phyloP scores from a whole-genome alignment of 92 coral and sea anemone species.

The Paragorgia papillata region DNA sequence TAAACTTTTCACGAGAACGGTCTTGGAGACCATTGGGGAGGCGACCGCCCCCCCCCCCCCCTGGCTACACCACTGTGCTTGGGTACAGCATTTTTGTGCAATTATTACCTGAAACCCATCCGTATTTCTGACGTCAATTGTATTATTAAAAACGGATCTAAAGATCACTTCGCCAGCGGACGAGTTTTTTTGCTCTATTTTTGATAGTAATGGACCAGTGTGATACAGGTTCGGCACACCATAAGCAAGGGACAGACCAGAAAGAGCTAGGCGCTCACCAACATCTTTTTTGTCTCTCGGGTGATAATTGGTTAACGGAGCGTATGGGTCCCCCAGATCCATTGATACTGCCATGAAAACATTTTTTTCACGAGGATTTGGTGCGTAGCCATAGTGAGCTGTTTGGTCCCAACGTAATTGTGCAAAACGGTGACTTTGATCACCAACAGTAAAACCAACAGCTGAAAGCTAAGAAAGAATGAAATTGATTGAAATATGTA shows the following conservation, averaged over 20 bases:
- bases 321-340: conserved; percentile 88
- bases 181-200: conserved; percentile 31
- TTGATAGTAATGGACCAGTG: conserved; percentile 79
- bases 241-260: conserved; percentile 91
- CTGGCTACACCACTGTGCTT: too few relatives aligned
- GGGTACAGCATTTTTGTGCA: too few relatives aligned
- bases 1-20: too few relatives aligned
- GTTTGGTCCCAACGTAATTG: conserved; percentile 99
- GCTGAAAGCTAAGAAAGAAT: conserved; percentile 4
- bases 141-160: conserved; percentile 47
- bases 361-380: conserved; percentile 69
- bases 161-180: conserved; percentile 4
- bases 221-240: conserved; percentile 68
- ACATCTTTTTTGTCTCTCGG: conserved; percentile 95
- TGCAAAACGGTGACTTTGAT: conserved; percentile 66
- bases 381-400: conserved; percentile 90
- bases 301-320: conserved; percentile 87
- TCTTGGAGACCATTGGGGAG: too few relatives aligned
- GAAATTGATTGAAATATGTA: not conserved
- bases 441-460: not conserved
- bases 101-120: conserved; percentile 96
- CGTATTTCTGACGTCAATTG: conserved; percentile 63
- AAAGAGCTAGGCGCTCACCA: conserved; percentile 81
- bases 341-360: conserved; percentile 98
- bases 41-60: too few relatives aligned